phyloP scores from a whole-genome alignment of 2,888 invertebrate genomes.

The Ommatoiulus sabulosus region DNA sequence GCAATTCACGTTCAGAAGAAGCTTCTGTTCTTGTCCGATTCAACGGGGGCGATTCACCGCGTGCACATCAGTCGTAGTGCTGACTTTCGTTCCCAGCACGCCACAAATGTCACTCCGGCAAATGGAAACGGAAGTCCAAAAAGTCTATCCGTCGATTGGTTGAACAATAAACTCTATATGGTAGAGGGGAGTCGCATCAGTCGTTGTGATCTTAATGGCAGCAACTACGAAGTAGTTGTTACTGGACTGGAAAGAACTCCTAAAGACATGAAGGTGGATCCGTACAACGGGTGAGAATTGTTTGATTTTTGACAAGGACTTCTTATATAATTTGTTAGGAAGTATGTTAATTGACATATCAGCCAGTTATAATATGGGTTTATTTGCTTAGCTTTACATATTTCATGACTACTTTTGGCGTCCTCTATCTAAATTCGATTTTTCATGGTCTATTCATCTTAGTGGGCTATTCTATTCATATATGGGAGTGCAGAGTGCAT shows the following conservation, averaged over 20 bases:
- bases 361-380: no score
- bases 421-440: no score
- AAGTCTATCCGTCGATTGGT: conserved; percentile 83
- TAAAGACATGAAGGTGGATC: conserved; percentile 88
- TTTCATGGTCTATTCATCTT: no score
- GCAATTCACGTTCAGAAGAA: conserved; percentile 79
- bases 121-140: conserved; percentile 63
- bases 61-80: conserved; percentile 62
- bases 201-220: conserved; percentile 81
- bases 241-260: conserved; percentile 79
- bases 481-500: no score
- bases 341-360: no score
- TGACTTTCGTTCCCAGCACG: not conserved
- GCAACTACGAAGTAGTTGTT: conserved; percentile 77
- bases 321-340: not conserved
- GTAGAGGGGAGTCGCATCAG: conserved; percentile 78
- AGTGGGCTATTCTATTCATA: no score
- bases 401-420: no score
- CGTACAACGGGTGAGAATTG: conserved; percentile 83
- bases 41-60: conserved; percentile 75
- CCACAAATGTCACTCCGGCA: conserved; percentile 60
- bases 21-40: conserved; percentile 82
- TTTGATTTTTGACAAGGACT: not conserved
- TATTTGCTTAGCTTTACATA: no score
- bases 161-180: conserved; percentile 85